Percentiles rank a stretch among this genome's conserved stretches.
Conservation (phyloP, 2,888 invertebrate species). For the Adineta ricciae region DNA sequence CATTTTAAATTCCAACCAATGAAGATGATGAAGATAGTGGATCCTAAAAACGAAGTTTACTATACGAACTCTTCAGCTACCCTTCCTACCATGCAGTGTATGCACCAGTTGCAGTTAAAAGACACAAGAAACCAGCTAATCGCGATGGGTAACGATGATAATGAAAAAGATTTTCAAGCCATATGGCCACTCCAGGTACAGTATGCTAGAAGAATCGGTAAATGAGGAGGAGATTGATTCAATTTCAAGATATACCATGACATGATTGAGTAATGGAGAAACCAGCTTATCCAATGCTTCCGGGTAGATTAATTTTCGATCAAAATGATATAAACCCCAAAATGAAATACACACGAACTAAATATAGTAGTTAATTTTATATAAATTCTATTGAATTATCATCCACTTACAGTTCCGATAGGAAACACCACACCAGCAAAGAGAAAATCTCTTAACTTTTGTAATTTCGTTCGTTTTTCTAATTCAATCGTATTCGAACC, state of each 20-base stretch:
- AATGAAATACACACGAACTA: slow-evolving; percentile 69
- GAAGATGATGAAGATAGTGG: background rate
- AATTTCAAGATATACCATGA: slow-evolving; percentile 39
- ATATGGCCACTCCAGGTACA: slow-evolving; percentile 19
- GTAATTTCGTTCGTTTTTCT: background rate
- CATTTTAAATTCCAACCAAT: background rate
- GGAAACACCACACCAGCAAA: background rate
- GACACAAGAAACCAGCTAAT: background rate
- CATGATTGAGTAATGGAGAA: slow-evolving; percentile 80
- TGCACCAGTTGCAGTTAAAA: background rate
- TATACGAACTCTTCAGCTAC: background rate
- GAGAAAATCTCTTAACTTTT: background rate
- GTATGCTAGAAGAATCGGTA: slow-evolving; percentile 5
- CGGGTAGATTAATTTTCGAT: slow-evolving; percentile 52
- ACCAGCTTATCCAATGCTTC: slow-evolving; percentile 70
- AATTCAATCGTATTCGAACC: background rate
- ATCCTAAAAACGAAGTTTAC: background rate
- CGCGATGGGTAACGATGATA: slow-evolving; percentile 28
- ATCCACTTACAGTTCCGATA: background rate
- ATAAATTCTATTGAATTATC: slow-evolving; percentile 48
- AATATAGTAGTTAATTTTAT: slow-evolving; percentile 38
- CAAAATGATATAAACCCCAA: slow-evolving; percentile 58
- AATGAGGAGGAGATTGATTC: no score
- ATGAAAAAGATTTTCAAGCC: slow-evolving; percentile 24
- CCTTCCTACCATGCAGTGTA: slow-evolving; percentile 23